Base-by-base conservation (phyloP, 2,113 vertebrate genomes). In the Gymnobelideus leadbeateri region DNA sequence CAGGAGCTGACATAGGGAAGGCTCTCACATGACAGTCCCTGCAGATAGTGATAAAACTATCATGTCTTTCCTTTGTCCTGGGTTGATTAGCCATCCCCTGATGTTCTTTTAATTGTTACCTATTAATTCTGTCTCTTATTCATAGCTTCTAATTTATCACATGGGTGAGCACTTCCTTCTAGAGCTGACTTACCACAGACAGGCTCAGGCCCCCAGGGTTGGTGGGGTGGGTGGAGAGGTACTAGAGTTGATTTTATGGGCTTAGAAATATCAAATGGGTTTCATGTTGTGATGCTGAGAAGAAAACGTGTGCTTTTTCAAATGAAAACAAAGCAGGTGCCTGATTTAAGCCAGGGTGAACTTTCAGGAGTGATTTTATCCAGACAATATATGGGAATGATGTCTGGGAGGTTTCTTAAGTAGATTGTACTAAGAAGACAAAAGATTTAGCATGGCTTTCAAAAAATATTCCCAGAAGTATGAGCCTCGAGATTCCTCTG, bases 241-340 rank as follows among this genome's bases (percentile, higher is more conserved):
- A 95, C 93, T 93, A 51, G 91, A 97, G 37, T 90, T 92, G 43
- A 84, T 51, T 90, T 93, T 97, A 95, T 96, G 94, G 95, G 96
- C 95, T 96, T 96, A 95, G 84, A 94, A 91, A 96, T 53, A 16
- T 95, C 96, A 95, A 93, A 68, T 50, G 52, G 49, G 93, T 96
- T 97, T 96, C 95, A 31, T 93, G 94, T 90, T 94, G 91, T 53
- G 94, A 92, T 55, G 52, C 93, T 97, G 93, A 92, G 93, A 97
- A 92, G 93, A 92, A 94, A 57, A 53, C 68, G 16, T 31, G 89
- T 93, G n/a, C 28, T 93, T 97, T 92, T 55, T 94, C 91, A 57
- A 61, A 92, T 50, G 51, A 77, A 84, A 94, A 92, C 94, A 93
- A 77, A 3, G 0, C 49, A 49, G 93, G 89, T 94, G 77, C 89